Base-by-base conservation (phyloP, 2,113 vertebrate genomes). In the Indicator indicator region DNA sequence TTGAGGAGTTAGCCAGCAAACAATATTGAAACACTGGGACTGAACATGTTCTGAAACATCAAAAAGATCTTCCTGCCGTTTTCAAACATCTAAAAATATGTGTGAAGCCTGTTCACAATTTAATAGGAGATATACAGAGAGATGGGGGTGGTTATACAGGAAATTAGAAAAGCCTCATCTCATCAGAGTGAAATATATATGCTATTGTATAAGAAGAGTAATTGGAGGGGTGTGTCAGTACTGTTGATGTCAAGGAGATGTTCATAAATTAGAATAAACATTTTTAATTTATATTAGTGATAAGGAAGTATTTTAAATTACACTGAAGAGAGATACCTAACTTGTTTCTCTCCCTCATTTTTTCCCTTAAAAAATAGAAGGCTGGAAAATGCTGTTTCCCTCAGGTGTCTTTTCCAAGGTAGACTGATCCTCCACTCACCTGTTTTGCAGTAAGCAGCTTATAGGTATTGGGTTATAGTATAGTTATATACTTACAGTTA, bases 91-190 rank as follows among this genome's bases (percentile, higher is more conserved):
- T 93, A 83, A 97, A 97, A 97, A 97, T 98, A 97, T 97, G 96
- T 96, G 93, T 93, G 95, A 98, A 94, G 96, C 94, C 98, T 98
- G 97, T 91, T 97, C 97, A 97, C 95, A 97, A 98, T 98, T 98
- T 97, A 96, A 95, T 97, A 92, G 91, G 94, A 98, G 97, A 97
- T 97, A 95, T 67, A 87, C 71, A 93, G 92, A 97, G 95, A 95
- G 81, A 89, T 94, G 86, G 95, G 96, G 93, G 90, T 96, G 92
- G 95, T 92, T 97, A 83, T 89, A 96, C 97, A 98, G 97, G 97
- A 98, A 98, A 98, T 98, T 97, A 96, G 96, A 97, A 98, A 97
- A 97, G 86, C 91, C 80, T 94, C 92, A 89, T 96, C 90, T 94
- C 89, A 88, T 95, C 85, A 56, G 67, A 94, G 71, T 96, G 92